Base-by-base conservation (phyloP, 2,888 invertebrate genomes). In the Epinotia demarniana region DNA sequence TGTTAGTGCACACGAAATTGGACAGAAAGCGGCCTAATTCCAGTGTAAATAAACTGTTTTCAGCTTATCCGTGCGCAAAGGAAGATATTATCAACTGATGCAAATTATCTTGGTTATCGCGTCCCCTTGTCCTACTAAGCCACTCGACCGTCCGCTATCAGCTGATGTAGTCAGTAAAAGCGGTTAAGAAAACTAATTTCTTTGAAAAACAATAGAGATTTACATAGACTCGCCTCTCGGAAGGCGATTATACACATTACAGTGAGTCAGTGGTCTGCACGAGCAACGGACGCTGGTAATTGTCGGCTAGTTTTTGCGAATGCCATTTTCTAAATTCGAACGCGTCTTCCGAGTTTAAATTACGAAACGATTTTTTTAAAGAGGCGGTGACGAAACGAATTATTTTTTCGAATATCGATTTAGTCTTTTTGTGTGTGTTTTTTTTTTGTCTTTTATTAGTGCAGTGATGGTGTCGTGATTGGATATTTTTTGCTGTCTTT, bases 21-120 rank as follows among this genome's bases (percentile, higher is more conserved):
- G 58, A 78, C 75, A 66, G 60, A 68, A 75, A 78, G 77, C 75
- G 77, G 66, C 75, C 73, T 76, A 74, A 71, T 46, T n/a, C 64
- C 76, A 27, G 61, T 58, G 72, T 70, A 63, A 46, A 69, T 68
- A 57, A 39, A 43, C 72, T 66, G 27, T 68, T 60, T 53, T 33
- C 66, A 53, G 82, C 79, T 81, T 80, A 85, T 85, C 84, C 84
- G 86, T 87, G 86, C 86, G 84, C 84, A 86, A 87, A 88, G 90
- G 87, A 91, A 90, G 89, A 87, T 86, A 88, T 89, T 89, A 91
- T 89, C 90, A 91, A 92, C 92, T 89, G 90, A 93, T 92, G 91
- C 89, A 92, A 92, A 92, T 90, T 85, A 88, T 88, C 87, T 84
- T 86, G 89, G 86, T 90, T 92, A 91, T 90, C 90, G 87, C 86